Evolutionary conservation across 2,888 invertebrate genomes (phyloP).

Genomic region (Cephus spinipes): DNA sequence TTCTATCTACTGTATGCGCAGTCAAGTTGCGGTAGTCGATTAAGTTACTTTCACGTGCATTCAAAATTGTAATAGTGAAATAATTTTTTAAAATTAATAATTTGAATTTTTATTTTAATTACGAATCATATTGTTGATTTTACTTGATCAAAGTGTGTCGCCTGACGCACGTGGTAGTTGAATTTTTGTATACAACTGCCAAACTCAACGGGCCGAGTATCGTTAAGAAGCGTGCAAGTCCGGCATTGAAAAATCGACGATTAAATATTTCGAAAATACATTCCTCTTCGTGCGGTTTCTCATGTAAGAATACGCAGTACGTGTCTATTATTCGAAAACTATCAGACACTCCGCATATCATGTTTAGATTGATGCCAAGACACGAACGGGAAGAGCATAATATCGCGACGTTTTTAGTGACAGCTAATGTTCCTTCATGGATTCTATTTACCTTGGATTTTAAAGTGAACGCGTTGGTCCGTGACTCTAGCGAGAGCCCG

Average conservation of each 20-base stretch:
- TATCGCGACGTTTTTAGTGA: slow-evolving; percentile 39
- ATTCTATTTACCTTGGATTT: background rate
- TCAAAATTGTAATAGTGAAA: background rate
- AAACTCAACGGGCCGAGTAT: background rate
- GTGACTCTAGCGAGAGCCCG: background rate
- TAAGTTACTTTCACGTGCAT: too few relatives aligned
- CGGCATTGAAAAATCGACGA: background rate
- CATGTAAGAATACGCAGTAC: background rate
- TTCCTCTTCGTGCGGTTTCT: background rate
- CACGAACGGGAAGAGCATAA: slow-evolving; percentile 55
- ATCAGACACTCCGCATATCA: slow-evolving; percentile 26
- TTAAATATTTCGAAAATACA: background rate
- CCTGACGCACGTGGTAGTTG: too few relatives aligned
- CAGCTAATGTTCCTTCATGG: background rate
- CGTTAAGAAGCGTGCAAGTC: background rate
- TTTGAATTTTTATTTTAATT: background rate
- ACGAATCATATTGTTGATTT: too few relatives aligned
- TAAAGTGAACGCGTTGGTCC: background rate
- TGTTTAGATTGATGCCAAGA: slow-evolving; percentile 49
- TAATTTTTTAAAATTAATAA: background rate
- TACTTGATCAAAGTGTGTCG: too few relatives aligned
- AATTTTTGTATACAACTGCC: too few relatives aligned
- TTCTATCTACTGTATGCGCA: background rate
- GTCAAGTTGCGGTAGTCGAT: too few relatives aligned
- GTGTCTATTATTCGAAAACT: background rate